phyloP scores from a whole-genome alignment of 2,113 vertebrate species.

The Muscicapa adusta region DNA sequence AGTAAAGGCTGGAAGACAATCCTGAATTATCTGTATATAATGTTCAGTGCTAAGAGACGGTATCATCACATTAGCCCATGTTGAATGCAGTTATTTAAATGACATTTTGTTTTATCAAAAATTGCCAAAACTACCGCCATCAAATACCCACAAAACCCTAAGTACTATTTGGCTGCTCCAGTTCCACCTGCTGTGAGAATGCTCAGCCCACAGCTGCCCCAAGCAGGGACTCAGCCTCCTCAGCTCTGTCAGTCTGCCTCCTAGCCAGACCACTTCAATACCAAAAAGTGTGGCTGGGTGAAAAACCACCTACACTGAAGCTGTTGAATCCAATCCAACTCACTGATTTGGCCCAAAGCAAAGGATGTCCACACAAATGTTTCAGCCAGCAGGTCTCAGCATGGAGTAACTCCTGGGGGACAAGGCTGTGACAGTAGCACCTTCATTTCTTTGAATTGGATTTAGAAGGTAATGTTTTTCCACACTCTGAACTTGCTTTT shows the following conservation, averaged over 20 bases:
- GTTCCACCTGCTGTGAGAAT: neutral
- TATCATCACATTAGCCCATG: fast-evolving
- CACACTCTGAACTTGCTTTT: neutral
- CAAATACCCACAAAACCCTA: neutral
- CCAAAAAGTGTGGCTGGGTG: fast-evolving
- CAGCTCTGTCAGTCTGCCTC: fast-evolving
- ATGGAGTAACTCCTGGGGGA: neutral
- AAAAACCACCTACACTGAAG: neutral
- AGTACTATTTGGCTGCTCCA: fast-evolving
- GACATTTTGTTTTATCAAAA: neutral
- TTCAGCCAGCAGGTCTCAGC: neutral
- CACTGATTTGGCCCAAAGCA: neutral
- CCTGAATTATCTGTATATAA: neutral
- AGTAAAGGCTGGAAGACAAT: neutral
- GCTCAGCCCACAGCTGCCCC: fast-evolving
- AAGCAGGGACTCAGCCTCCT: neutral
- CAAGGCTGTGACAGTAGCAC: neutral
- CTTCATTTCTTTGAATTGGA: neutral
- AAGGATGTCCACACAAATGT: neutral
- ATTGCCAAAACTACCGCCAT: neutral
- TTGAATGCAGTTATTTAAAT: neutral
- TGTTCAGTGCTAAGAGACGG: neutral
- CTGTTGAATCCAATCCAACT: neutral
- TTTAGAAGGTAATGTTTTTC: neutral
- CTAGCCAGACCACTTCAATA: neutral